Percentiles rank a stretch among this genome's conserved stretches.
Evolutionary conservation across 2,797 vertebrate genomes (phyloP).

Genomic region (Rhinella marina): DNA sequence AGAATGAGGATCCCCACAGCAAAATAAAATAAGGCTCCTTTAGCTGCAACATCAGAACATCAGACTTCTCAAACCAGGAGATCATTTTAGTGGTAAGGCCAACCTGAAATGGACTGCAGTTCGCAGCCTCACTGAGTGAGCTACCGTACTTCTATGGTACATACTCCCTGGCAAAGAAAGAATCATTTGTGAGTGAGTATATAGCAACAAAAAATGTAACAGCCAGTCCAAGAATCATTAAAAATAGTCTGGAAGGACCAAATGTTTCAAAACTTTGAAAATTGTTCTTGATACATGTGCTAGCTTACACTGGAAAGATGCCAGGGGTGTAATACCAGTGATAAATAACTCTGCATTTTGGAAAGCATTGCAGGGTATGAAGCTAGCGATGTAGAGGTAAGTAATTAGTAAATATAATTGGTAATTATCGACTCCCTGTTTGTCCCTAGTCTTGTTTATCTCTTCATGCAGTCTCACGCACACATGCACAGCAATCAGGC

Average conservation of each 20-base stretch:
- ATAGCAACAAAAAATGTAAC: too few relatives aligned
- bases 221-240: too few relatives aligned
- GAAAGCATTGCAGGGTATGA: background rate
- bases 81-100: background rate
- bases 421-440: background rate
- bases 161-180: background rate
- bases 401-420: constrained; percentile 9
- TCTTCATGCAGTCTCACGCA: background rate
- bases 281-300: background rate
- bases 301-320: background rate
- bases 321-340: background rate
- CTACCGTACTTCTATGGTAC: background rate
- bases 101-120: background rate
- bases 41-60: too few relatives aligned
- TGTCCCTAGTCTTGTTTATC: background rate
- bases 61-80: too few relatives aligned
- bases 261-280: background rate
- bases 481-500: too few relatives aligned
- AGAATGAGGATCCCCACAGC: too few relatives aligned
- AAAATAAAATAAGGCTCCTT: too few relatives aligned
- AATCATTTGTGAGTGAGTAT: background rate
- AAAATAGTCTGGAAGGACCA: too few relatives aligned
- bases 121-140: background rate
- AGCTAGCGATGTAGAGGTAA: background rate
- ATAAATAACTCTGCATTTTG: background rate